Evolutionary conservation across 2,888 invertebrate genomes (phyloP).

Genomic region (Meandrusa payeni): DNA sequence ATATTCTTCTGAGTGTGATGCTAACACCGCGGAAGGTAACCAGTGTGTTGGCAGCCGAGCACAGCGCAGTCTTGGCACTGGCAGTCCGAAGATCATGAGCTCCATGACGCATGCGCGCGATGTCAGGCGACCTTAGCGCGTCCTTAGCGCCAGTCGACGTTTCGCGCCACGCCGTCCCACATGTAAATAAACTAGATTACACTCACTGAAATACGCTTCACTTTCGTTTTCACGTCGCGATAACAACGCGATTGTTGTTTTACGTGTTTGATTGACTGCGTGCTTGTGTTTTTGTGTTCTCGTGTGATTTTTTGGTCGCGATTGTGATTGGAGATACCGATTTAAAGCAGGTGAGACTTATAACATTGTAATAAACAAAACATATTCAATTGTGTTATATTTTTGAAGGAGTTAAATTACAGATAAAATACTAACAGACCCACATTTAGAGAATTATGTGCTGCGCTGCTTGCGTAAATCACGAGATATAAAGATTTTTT

Average conservation of each 20-base stretch:
- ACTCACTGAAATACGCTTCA: conserved; percentile 41
- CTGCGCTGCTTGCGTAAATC: too few species aligned
- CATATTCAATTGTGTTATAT: too few species aligned
- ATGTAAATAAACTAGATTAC: conserved; percentile 50
- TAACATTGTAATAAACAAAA: too few species aligned
- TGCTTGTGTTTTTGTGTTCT: conserved; percentile 7
- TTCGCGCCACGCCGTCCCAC: conserved; percentile 65
- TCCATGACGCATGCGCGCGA: conserved; percentile 65
- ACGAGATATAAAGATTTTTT: too few species aligned
- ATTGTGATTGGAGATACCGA: background rate
- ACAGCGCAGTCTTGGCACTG: conserved; percentile 22
- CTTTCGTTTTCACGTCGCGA: conserved; percentile 52
- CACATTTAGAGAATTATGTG: too few species aligned
- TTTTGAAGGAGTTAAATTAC: too few species aligned
- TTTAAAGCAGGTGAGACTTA: conserved; percentile 9
- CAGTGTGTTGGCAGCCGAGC: conserved; percentile 44
- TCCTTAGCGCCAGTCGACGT: conserved; percentile 64
- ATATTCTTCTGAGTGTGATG: too few species aligned
- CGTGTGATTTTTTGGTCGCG: background rate
- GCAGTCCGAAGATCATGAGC: conserved; percentile 28
- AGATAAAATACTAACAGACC: too few species aligned
- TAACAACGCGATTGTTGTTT: conserved; percentile 25
- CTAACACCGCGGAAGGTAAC: too few species aligned
- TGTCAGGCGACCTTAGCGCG: conserved; percentile 66
- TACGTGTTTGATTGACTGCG: conserved; percentile 23